Conservation (phyloP, 2,888 invertebrate species). For the Homarus gammarus region DNA sequence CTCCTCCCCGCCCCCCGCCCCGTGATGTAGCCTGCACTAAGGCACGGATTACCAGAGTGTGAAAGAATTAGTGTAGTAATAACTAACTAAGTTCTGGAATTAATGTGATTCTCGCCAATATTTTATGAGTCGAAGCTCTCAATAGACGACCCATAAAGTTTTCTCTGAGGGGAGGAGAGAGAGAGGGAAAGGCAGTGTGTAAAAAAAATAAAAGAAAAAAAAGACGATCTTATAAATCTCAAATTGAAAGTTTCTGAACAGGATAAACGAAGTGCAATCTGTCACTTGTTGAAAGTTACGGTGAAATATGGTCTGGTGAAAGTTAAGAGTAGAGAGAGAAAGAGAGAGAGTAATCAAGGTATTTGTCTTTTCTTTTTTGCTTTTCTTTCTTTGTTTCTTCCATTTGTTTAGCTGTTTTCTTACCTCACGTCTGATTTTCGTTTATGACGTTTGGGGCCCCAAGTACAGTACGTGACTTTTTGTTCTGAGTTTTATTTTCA, state of each 20-base stretch:
- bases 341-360: neutral
- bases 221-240: neutral
- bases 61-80: neutral
- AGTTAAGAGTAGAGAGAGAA: neutral
- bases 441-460: no score
- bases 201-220: no score
- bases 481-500: no score
- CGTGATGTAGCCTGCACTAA: no score
- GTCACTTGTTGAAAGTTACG: neutral
- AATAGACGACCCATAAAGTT: neutral
- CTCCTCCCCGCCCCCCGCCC: no score
- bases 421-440: no score
- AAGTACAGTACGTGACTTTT: no score
- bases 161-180: no score
- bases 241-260: conserved; percentile 8
- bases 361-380: no score
- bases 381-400: no score
- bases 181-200: neutral
- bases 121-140: neutral
- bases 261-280: neutral
- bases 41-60: no score
- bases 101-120: neutral
- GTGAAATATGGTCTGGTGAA: neutral
- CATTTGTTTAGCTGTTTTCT: no score
- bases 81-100: neutral